Base-by-base conservation (phyloP, 2,797 vertebrate genomes). In the Cygnus olor region DNA sequence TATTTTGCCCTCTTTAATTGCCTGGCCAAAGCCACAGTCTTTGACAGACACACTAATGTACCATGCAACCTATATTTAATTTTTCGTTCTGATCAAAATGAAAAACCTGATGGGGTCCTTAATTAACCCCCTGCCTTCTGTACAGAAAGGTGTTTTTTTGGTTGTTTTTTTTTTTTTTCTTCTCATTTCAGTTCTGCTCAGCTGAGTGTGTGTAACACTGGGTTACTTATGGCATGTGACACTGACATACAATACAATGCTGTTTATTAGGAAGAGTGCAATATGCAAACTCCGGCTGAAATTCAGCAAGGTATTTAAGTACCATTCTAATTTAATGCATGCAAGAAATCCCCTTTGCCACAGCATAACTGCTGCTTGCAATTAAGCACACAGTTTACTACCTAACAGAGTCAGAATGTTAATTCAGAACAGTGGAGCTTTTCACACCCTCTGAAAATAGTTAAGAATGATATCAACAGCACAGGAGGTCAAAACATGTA, bases 1-100 rank as follows among this genome's bases (percentile, higher is more conserved):
- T 97, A 97, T 97, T 98, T 97, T 97, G 56, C 76, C 95, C 82
- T 77, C 82, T 96, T 95, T 97, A 97, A 97, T 97, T 97, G 92
- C 95, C 84, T 96, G 73, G 82, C 91, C 86, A 96, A 97, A 97
- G 84, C 88, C 90, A 85, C 78, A 44, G 7, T 84, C 94, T 96
- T 96, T 97, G 88, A 98, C 90, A 94, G 94, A 95, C 92, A 92
- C 68, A 85, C 49, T 97, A 97, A 97, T 98, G 86, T 97, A 95
- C 94, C 96, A 94, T 96, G 91, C 90, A 96, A 92, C 78, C 81
- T 94, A 93, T 90, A 96, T 95, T 97, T 95, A 96, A 97, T 97
- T 96, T 93, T 94, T 73, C 89, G 45, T 92, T 94, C 74, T 68
- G 65, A 95, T 93, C 79, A 94, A 93, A 96, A 93, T 80, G 82